Conservation (phyloP, 2,888 invertebrate species). For the Lagria hirta region DNA sequence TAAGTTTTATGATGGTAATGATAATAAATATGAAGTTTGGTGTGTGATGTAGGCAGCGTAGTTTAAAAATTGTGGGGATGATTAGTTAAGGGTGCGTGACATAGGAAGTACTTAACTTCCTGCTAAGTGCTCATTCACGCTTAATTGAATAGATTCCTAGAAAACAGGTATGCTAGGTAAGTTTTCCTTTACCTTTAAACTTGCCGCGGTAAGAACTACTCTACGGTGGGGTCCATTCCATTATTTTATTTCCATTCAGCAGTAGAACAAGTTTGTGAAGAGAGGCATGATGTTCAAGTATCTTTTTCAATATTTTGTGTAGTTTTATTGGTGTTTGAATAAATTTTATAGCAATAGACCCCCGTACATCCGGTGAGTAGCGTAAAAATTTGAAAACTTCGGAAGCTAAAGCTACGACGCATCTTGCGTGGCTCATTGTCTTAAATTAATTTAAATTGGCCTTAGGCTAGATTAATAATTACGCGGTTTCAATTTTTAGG, state of each 20-base stretch:
- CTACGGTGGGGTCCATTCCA: conserved; percentile 30
- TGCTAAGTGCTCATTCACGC: too few relatives aligned
- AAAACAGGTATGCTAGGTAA: neutral
- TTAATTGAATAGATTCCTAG: too few relatives aligned
- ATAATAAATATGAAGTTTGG: too few relatives aligned
- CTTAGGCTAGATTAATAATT: conserved; percentile 33
- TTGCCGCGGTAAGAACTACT: conserved; percentile 33
- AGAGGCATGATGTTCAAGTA: conserved; percentile 36
- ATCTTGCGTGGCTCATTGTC: conserved; percentile 4
- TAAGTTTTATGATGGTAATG: too few relatives aligned
- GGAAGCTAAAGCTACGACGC: neutral
- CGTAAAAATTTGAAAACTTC: neutral
- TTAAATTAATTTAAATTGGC: conserved; percentile 28
- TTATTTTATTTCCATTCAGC: conserved; percentile 28
- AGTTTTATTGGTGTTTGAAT: conserved; percentile 16
- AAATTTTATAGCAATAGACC: conserved; percentile 2
- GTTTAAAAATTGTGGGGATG: too few relatives aligned
- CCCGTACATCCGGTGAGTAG: conserved; percentile 5
- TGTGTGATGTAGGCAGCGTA: too few relatives aligned
- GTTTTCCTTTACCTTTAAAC: conserved; percentile 31
- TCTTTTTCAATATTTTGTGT: conserved; percentile 17
- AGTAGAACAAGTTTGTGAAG: conserved; percentile 42
- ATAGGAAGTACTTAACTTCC: too few relatives aligned
- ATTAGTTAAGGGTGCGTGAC: too few relatives aligned
- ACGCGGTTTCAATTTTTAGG: conserved; percentile 26